Base-by-base conservation (phyloP, 1,140 invertebrate genomes). In the Gonioctena quinquepunctata region DNA sequence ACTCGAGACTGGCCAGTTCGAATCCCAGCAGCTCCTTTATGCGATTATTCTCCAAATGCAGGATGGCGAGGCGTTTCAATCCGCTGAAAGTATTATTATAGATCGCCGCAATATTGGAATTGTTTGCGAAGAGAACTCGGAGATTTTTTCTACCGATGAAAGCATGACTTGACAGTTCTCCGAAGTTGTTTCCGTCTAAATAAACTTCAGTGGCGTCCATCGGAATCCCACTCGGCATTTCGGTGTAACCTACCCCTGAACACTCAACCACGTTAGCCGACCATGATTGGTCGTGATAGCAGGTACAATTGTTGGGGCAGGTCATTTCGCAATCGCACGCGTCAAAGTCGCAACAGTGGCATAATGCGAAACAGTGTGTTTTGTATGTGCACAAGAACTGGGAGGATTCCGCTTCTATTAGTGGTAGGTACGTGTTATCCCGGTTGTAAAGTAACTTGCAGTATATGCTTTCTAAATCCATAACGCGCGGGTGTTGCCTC, bases 251-350 rank as follows among this genome's bases (percentile, higher is more conserved):
- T 33, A 89, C 89, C 33, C 89, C 89, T 0, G 93, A 94, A 84
- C 95, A 97, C 82, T 96, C 94, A 13, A 96, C 95, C 63, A 97
- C 93, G 82, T 97, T 97, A 11, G 93, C 92, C 13, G 93, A 92
- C 95, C 95, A 97, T 33, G 93, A 92, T 80, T 96, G 94, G 84
- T 97, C 95, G 81, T 96, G 94, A 86, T 95, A 97, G 80, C 95
- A 97, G 16, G 93, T 94, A 84, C 95, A 97, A 82, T 96, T 96
- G 50, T 90, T 91, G 13, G 95, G 95, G 82, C 95, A 97, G 59
- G 93, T 96, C 94, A 96, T 96, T 88, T 96, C 93, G 85, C 94
- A 96, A 86, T 96, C 94, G 85, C 95, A 97, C 59, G 95, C 94
- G 81, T 96, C 94, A 83, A 96, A 96, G 83, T 96, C 95, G 83